Evolutionary conservation across 2,797 vertebrate genomes (phyloP).

Genomic region (Poeciliopsis paucimaculata): DNA sequence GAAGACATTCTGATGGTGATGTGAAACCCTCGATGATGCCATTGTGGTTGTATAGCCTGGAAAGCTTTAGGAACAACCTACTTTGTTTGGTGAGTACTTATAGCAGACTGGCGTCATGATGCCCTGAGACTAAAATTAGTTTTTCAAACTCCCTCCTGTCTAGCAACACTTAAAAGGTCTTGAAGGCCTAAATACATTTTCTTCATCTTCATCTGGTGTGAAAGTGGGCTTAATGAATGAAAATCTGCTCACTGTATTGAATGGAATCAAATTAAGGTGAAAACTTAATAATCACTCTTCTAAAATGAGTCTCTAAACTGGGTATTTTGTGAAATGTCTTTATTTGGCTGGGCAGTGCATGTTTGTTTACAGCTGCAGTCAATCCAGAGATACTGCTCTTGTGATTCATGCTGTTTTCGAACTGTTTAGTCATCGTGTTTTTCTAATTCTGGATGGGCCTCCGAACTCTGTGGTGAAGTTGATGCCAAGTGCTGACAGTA

Average conservation of each 20-base stretch:
- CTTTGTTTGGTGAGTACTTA: background rate
- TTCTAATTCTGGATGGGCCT: conserved; percentile 37
- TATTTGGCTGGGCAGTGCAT: background rate
- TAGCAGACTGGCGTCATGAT: background rate
- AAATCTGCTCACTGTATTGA: background rate
- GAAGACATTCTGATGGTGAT: background rate
- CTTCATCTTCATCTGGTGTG: background rate
- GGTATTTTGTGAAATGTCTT: background rate
- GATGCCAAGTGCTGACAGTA: conserved; percentile 4
- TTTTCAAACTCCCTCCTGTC: background rate
- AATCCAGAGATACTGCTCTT: conserved; percentile 2
- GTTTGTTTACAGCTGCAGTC: background rate
- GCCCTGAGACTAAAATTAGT: background rate
- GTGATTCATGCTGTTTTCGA: background rate
- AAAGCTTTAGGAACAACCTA: background rate
- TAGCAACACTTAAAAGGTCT: background rate
- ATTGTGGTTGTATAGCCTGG: background rate
- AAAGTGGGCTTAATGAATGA: background rate
- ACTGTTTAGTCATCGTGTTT: background rate
- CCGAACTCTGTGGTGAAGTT: conserved; percentile 41
- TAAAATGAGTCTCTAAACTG: background rate
- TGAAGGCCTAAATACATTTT: background rate
- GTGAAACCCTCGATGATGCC: background rate
- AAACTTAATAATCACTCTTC: background rate
- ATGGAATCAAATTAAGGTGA: background rate